phyloP scores from a whole-genome alignment of 1,140 invertebrate species.

The Hylaeus anthracinus region DNA sequence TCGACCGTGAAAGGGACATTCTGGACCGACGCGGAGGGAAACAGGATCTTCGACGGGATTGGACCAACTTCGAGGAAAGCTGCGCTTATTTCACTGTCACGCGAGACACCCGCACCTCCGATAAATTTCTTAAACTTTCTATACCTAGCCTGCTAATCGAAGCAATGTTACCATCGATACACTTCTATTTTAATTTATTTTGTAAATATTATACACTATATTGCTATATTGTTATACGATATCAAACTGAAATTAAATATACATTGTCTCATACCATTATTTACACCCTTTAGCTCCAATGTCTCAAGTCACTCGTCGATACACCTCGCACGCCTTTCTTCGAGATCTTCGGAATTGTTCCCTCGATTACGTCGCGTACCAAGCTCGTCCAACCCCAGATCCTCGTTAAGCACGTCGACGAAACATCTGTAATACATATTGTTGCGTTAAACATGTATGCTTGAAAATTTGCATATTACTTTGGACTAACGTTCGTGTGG shows the following conservation, averaged over 20 bases:
- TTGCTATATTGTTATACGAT: conserved; percentile 64
- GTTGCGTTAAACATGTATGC: background rate
- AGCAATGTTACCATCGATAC: conserved; percentile 49
- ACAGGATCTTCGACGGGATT: conserved; percentile 15
- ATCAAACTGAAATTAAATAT: conserved; percentile 63
- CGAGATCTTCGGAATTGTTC: background rate
- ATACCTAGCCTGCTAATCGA: conserved; percentile 50
- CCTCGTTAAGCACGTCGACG: no score
- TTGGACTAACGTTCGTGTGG: background rate
- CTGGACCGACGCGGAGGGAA: conserved; percentile 12
- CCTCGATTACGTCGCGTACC: background rate
- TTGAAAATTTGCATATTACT: background rate
- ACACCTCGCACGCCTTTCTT: no score
- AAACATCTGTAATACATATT: conserved; percentile 6
- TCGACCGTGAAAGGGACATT: conserved; percentile 49
- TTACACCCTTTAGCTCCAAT: background rate
- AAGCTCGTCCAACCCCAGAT: background rate
- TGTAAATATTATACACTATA: conserved; percentile 69
- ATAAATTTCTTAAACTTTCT: conserved; percentile 44
- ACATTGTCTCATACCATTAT: conserved; percentile 59
- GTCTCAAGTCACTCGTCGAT: background rate
- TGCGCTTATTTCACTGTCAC: conserved; percentile 54
- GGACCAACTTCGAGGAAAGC: conserved; percentile 35
- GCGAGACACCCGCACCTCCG: conserved; percentile 46
- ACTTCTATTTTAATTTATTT: conserved; percentile 69